Base-by-base conservation (phyloP, 2,888 invertebrate genomes). In the Cosmia trapezina region DNA sequence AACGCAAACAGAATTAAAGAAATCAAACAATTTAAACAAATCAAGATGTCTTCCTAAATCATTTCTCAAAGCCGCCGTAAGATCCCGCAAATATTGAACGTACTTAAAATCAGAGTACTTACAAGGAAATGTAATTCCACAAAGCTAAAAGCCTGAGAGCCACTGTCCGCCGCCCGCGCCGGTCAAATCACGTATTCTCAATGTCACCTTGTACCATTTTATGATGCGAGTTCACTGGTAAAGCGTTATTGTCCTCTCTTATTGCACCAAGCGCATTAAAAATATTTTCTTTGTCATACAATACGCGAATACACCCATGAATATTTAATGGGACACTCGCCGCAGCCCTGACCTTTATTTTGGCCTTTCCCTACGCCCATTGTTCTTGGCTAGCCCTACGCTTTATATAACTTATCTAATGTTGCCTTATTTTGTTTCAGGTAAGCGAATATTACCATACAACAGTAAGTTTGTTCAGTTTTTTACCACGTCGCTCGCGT, bases 281-380 rank as follows among this genome's bases (percentile, higher is more conserved):
- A 90, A 90, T 90, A 87, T 89, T 90, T 82, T 90, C 91, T 92
- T 93, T 93, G 91, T 91, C 88, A 89, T 89, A 89, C 91, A 87
- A 89, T 91, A 91, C 90, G 93, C 93, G 92, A 93, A 91, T 92
- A 90, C 89, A 89, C 87, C 89, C 91, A 94, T 95, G 94, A 94
- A 95, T 95, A 93, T 94, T 91, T 94, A 94, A 93, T 93, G 90
- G 88, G 85, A 87, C 87, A 87, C 88, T 87, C 88, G 88, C 88
- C 89, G 83, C 87, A 92, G 86, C 90, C 92, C 85, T 91, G 95
- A 94, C 95, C 95, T 94, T 95, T 94, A 92, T 93, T 93, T 93
- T 92, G 88, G 92, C 92, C 93, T 93, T 93, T 91, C 90, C 89
- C 90, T 87, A 82, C 86, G 89, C 85, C 92, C 88, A 93, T 94